A percentile compares a stretch with the other conserved stretches of the same genome.
Conservation (phyloP, 2,888 invertebrate species). For the Aphidoletes aphidimyza region DNA sequence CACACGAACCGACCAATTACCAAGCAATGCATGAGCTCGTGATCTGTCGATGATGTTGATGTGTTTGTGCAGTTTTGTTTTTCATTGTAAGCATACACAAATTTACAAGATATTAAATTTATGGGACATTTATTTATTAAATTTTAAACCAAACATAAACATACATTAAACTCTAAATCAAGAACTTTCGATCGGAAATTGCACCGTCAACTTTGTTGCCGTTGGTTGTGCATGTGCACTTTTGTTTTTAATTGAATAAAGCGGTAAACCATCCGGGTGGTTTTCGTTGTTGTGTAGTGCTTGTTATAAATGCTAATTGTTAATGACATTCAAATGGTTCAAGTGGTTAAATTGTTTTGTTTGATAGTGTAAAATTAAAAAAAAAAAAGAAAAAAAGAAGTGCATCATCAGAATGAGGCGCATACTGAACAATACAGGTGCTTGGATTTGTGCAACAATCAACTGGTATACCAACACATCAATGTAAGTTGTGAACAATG, state of each 20-base stretch:
- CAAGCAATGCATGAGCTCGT: no score
- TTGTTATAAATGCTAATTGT: not conserved
- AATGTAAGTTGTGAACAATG: not conserved
- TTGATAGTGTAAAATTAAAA: no score
- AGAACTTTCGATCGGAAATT: no score
- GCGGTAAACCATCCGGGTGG: no score
- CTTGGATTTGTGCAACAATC: slow-evolving; percentile 9
- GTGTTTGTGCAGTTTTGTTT: no score
- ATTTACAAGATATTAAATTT: not conserved
- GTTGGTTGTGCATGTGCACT: no score
- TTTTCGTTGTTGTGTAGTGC: no score
- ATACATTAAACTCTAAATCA: no score
- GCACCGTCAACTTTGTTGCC: no score
- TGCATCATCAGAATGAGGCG: not conserved
- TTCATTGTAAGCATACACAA: not conserved
- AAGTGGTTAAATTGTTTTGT: not conserved
- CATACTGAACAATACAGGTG: slow-evolving; percentile 5
- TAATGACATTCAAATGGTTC: not conserved
- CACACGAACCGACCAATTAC: not conserved
- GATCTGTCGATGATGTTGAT: no score
- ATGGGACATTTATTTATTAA: not conserved
- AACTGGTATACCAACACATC: slow-evolving; percentile 16
- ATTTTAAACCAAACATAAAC: no score
- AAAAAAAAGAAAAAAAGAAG: not conserved
- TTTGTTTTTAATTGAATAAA: not conserved